Evolutionary conservation across 2,797 vertebrate genomes (phyloP).

Genomic region (Zonotrichia albicollis): DNA sequence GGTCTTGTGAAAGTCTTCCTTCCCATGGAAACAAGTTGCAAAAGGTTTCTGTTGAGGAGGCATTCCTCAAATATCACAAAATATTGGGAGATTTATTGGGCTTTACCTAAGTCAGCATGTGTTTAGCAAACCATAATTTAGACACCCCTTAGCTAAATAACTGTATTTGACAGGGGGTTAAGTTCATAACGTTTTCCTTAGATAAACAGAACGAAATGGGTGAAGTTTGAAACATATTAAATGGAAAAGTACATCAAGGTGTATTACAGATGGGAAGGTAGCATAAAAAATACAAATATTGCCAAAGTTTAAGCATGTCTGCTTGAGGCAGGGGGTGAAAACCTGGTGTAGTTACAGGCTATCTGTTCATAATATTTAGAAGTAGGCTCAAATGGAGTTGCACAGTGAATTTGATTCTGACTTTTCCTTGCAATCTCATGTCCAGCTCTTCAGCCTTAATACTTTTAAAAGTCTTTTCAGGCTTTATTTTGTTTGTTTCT

Average conservation of each 20-base stretch:
- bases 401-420: neutral
- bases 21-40: neutral
- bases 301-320: neutral
- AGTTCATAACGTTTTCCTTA: neutral
- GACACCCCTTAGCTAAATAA: neutral
- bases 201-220: neutral
- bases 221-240: neutral
- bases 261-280: neutral
- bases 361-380: neutral
- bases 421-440: neutral
- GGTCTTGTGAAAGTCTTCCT: neutral
- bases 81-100: neutral
- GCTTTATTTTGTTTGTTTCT: neutral
- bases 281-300: neutral
- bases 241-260: neutral
- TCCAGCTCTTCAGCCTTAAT: neutral
- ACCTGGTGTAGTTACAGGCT: neutral
- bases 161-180: fast-evolving
- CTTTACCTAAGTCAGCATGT: neutral
- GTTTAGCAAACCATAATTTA: neutral
- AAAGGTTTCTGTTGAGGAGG: neutral
- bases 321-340: neutral
- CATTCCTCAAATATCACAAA: neutral
- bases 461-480: neutral
- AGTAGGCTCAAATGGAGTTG: neutral